Conservation (phyloP, 2,113 vertebrate genomes). For the Perognathus longimembris region DNA sequence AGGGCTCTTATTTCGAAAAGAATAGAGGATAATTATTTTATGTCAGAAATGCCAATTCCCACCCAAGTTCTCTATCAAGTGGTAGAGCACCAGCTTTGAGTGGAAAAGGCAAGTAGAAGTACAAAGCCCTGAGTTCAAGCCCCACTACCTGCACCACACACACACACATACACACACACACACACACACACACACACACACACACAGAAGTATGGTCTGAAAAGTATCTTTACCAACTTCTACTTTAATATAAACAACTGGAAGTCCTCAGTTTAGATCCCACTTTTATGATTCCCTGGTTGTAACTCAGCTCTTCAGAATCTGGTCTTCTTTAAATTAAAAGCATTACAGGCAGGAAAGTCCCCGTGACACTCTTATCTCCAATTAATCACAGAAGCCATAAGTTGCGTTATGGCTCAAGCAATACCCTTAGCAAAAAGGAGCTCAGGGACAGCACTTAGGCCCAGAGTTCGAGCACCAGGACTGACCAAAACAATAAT, state of each 20-base stretch:
- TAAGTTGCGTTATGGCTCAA: too few species aligned
- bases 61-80: background rate
- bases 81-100: too few species aligned
- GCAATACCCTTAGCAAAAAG: too few species aligned
- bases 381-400: too few species aligned
- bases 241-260: background rate
- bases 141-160: too few species aligned
- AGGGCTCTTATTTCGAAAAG: background rate
- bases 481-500: too few species aligned
- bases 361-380: too few species aligned
- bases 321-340: background rate
- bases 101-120: too few species aligned
- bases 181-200: background rate
- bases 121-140: too few species aligned
- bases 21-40: background rate
- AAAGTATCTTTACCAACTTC: background rate
- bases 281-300: background rate
- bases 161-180: background rate
- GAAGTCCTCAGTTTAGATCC: background rate
- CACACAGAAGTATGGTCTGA: background rate
- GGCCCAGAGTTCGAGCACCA: too few species aligned
- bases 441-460: too few species aligned
- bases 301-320: background rate
- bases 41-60: conserved; percentile 30
- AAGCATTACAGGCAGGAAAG: too few species aligned